Base-by-base conservation (phyloP, 1,140 invertebrate species). In the Drosophila watanabei region DNA sequence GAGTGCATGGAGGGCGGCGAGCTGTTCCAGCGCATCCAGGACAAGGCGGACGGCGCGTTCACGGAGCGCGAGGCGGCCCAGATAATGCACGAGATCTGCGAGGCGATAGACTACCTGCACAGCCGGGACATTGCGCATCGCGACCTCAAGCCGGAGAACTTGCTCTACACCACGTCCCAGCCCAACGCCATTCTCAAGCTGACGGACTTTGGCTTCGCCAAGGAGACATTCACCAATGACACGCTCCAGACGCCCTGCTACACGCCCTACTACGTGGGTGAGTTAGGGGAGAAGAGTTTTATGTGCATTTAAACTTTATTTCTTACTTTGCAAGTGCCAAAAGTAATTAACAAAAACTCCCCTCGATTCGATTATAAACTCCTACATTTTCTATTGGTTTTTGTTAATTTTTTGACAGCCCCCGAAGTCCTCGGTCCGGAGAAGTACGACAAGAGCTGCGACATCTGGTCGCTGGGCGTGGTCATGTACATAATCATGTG, bases 201-300 rank as follows among this genome's bases (percentile, higher is more conserved):
- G 76, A 99, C 98, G 41, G 99, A 99, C 94, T 99, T 99, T 94
- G 99, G 99, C n/a, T 99, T 99, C 95, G 99, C 99, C n/a, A 99
- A 99, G 94, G 98, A 99, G 94, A 98, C 97, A 0, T 94, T 96
- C 68, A 95, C 95, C n/a, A 96, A 97, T 71, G 97, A 98, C 83
- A 96, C 97, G 0, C 94, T 99, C 69, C 98, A 98, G 94, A 99
- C 99, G 1, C 99, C 99, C 4, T 99, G 99, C 93, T 99, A 99
- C 92, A 99, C 99, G 13, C 99, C 99, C 5, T 99, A 99, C 93
- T 99, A 99, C 95, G 99, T 99, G 86, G 98, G 82, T 91, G 35
- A 66, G 86, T 82, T 24, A 28, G 24, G 24, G 3, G 24, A 3
- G 24, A 3, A 24, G 24, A 24, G 24, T 24, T 24, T 24, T 24